Percentiles rank a stretch among this genome's conserved stretches.
phyloP scores from a whole-genome alignment of 2,888 invertebrate genomes.

The Podabrus alpinus region DNA sequence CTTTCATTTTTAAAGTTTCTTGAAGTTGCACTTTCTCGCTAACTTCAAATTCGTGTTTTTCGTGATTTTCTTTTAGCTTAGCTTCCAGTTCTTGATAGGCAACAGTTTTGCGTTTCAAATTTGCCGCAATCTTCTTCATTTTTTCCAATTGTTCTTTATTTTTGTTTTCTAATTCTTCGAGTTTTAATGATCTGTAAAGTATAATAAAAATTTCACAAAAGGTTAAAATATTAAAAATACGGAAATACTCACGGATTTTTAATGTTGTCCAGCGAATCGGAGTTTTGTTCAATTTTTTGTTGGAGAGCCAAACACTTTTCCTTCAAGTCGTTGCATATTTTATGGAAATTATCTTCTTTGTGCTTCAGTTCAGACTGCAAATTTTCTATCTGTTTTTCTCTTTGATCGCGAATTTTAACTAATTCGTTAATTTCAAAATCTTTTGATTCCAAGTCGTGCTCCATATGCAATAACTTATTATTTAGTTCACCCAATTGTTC shows the following conservation, averaged over 20 bases:
- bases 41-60: constrained; percentile 47
- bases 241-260: constrained; percentile 43
- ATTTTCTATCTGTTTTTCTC: constrained; percentile 49
- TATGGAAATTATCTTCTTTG: constrained; percentile 54
- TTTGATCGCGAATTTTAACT: constrained; percentile 52
- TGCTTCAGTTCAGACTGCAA: constrained; percentile 54
- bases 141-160: constrained; percentile 75
- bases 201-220: neutral
- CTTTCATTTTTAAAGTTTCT: constrained; percentile 29
- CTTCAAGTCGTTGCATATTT: constrained; percentile 49
- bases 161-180: constrained; percentile 63
- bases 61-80: constrained; percentile 50
- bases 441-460: constrained; percentile 57
- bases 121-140: constrained; percentile 77
- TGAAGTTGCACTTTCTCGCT: constrained; percentile 42
- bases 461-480: constrained; percentile 60
- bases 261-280: constrained; percentile 46
- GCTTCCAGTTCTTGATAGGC: constrained; percentile 69
- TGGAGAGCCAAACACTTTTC: constrained; percentile 51
- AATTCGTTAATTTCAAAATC: constrained; percentile 58
- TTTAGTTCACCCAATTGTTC: constrained; percentile 61
- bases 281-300: constrained; percentile 47
- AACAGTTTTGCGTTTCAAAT: constrained; percentile 72
- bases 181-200: constrained; percentile 33
- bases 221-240: neutral